Evolutionary conservation across 2,113 vertebrate species (phyloP).

Genomic region (Calypte anna): DNA sequence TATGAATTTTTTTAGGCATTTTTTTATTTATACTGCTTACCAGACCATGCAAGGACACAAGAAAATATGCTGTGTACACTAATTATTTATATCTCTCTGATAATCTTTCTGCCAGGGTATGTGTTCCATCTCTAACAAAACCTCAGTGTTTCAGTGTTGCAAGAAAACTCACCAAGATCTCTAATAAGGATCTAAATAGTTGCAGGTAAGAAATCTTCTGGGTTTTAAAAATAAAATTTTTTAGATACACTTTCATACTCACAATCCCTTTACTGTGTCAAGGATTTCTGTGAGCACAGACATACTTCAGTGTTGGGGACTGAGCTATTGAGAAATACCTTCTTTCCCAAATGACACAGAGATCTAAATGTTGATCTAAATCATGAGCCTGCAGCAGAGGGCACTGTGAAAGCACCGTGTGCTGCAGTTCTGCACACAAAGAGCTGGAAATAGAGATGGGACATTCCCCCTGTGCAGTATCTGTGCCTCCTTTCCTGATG

Average conservation of each 20-base stretch:
- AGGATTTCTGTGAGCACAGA: background rate
- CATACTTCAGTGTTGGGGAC: background rate
- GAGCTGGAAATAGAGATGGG: background rate
- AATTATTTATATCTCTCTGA: too few species aligned
- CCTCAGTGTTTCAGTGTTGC: background rate
- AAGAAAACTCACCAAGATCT: background rate
- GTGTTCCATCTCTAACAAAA: background rate
- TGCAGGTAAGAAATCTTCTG: background rate
- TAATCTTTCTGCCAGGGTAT: background rate
- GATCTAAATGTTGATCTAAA: background rate
- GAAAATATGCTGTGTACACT: background rate
- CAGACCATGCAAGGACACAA: fast-evolving
- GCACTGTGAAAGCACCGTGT: background rate
- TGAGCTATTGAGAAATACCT: background rate
- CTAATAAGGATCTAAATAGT: background rate
- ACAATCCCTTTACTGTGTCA: background rate
- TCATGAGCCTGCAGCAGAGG: background rate
- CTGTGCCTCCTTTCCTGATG: background rate
- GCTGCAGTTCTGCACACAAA: background rate
- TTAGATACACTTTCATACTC: background rate
- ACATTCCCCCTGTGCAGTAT: fast-evolving
- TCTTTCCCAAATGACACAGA: fast-evolving
- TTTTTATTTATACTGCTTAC: background rate
- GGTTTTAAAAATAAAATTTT: background rate
- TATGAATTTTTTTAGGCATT: background rate